These are phyloP conservation scores for Acipenser ruthenus DNA, from an alignment of 2,797 vertebrate genomes.

Conservation along the genomic window DNA sequence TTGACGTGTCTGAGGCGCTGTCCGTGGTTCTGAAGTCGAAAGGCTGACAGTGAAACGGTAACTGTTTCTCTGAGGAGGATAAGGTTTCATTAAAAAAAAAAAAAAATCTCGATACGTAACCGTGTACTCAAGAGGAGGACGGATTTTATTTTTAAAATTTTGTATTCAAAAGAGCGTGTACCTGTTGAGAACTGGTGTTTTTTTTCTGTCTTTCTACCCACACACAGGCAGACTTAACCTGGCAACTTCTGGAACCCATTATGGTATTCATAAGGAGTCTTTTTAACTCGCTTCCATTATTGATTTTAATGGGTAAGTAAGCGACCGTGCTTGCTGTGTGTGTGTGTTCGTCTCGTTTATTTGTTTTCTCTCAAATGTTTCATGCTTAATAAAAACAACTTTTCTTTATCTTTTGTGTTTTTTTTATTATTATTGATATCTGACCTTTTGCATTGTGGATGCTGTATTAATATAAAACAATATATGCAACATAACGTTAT, in stretches of 20 bases:
- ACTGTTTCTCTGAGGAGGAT: neutral
- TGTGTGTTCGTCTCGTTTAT: neutral
- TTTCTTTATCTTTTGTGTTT: neutral
- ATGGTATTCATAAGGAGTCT: constrained; percentile 35
- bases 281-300: constrained; percentile 37
- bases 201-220: constrained; percentile 6
- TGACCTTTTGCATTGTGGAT: no score
- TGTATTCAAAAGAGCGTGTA: neutral
- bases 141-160: neutral
- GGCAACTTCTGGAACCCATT: constrained; percentile 42
- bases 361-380: neutral
- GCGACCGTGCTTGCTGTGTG: neutral
- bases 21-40: constrained; percentile 51
- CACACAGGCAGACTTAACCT: constrained; percentile 26
- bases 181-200: neutral
- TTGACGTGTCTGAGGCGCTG: constrained; percentile 36
- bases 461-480: no score
- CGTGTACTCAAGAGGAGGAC: neutral
- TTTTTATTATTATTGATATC: no score
- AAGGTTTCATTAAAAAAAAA: neutral
- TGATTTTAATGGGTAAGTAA: constrained; percentile 52
- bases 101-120: neutral
- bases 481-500: no score
- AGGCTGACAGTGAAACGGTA: neutral
- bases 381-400: neutral